Evolutionary conservation across 2,888 invertebrate species (phyloP), one percentile per base, ranked within the genome.

Genomic region (Sminthurides aquaticus): DNA sequence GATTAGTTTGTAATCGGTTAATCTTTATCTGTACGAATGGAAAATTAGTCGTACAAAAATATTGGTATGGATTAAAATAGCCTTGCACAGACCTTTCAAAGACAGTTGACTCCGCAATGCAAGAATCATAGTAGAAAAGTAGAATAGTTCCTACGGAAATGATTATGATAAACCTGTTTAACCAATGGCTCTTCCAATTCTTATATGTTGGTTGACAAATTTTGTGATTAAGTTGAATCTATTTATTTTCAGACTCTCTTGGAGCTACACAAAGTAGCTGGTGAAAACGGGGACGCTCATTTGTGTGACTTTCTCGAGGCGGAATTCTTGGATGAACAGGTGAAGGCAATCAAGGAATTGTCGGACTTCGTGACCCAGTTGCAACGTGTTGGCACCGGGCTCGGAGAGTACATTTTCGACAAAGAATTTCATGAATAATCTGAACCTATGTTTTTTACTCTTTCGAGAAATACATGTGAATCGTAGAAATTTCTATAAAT

Each of bases 341-440:
- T 84, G 65, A 81, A 82, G 66, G 80, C 84, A 64, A 82, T 85
- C 72, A 84, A 84, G 75, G 80, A 85, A 75, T 75, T 87, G 49
- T 81, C 80, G 18, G 83, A 81, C 74, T 79, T 82, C 75, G 79
- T 85, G 67, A 84, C 85, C 70, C 81, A 82, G 68, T 77, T 84
- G 73, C 81, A 82, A 74, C 80, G 84, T 59, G 80, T 80, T 67
- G 84, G 84, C 8, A 66, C 79, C 15, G 83, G 84, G 22, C 78
- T 84, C 57, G 84, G 84, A 69, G 84, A 84, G 75, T 84, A 80
- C 78, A 76, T 81, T 75, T 84, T 81, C 76, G 83, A 84, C 79
- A 81, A 81, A 77, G 80, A 83, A 61, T 74, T 78, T 34, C 25
- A 28, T 25, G 58, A 59, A 29, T 61, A 64, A n/a, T n/a, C n/a